These are phyloP conservation scores for Sphecodes monilicornis DNA, from an alignment of 2,888 invertebrate genomes.

Conservation along the genomic window DNA sequence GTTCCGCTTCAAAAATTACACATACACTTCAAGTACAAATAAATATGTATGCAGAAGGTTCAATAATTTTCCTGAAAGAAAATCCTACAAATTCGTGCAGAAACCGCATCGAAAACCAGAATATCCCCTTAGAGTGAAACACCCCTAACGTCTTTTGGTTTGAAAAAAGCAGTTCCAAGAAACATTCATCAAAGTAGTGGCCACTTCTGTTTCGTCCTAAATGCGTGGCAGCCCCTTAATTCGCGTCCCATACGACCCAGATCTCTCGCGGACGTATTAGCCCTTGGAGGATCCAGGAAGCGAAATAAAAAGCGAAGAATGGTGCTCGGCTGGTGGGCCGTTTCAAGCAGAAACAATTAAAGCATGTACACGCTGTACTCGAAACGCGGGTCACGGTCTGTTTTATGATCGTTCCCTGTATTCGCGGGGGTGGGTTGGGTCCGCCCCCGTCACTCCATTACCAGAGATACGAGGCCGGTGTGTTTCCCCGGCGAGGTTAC, in stretches of 20 bases:
- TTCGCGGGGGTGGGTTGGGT: slow-evolving; percentile 17
- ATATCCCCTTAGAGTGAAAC: not conserved
- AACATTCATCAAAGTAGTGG: not conserved
- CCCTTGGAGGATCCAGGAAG: not conserved
- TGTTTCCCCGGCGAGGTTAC: slow-evolving; percentile 20
- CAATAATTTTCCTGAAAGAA: not conserved
- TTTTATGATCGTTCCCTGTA: slow-evolving; percentile 47
- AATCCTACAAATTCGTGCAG: not conserved
- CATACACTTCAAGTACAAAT: no score
- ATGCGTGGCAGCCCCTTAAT: slow-evolving; percentile 3
- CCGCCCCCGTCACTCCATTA: slow-evolving; percentile 41
- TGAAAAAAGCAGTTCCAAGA: not conserved
- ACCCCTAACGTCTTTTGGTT: not conserved
- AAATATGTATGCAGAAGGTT: not conserved
- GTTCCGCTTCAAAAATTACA: no score
- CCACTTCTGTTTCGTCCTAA: not conserved
- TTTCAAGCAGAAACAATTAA: slow-evolving; percentile 53
- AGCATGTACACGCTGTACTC: slow-evolving; percentile 22
- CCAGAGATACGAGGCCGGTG: slow-evolving; percentile 42
- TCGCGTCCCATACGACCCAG: slow-evolving; percentile 4
- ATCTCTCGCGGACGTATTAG: slow-evolving; percentile 37
- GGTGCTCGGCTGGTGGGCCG: not conserved
- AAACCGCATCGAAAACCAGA: not conserved
- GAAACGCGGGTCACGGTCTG: slow-evolving; percentile 16
- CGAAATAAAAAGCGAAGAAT: not conserved